Percentiles rank a stretch among this genome's conserved stretches.
Conservation (phyloP, 23 tunicate species). For the Clavelina lepadiformis region DNA sequence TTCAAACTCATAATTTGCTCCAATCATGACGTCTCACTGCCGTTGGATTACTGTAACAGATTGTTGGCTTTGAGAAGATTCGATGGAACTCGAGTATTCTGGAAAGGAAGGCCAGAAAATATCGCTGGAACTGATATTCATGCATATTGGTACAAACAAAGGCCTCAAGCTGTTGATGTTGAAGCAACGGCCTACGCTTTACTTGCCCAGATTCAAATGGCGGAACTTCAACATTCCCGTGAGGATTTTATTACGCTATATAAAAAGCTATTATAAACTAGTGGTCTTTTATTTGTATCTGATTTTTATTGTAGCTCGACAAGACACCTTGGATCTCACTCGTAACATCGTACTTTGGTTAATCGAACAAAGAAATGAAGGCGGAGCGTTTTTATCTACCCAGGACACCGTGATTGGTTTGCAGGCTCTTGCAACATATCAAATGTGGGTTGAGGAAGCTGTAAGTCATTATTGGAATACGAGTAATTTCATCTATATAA, state of each 20-base stretch:
- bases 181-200: constrained; percentile 74
- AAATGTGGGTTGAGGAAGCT: constrained; percentile 21
- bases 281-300: too few relatives aligned
- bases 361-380: too few relatives aligned
- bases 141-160: constrained; percentile 57
- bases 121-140: constrained; percentile 52
- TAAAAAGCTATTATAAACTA: too few relatives aligned
- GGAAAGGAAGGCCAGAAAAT: constrained; percentile 37
- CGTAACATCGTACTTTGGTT: constrained; percentile 19
- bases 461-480: constrained; percentile 20
- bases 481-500: too few relatives aligned
- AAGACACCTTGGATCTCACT: constrained; percentile 31
- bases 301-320: too few relatives aligned
- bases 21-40: too few relatives aligned
- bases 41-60: too few relatives aligned
- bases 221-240: too few relatives aligned
- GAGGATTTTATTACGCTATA: too few relatives aligned
- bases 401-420: constrained; percentile 50
- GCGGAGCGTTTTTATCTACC: constrained; percentile 37
- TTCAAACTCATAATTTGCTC: too few relatives aligned
- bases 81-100: too few relatives aligned
- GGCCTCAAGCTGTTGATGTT: constrained; percentile 30
- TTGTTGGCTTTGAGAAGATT: too few relatives aligned
- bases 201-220: constrained; percentile 43
- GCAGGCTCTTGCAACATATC: constrained; percentile 43